Evolutionary conservation across 2,888 invertebrate genomes (phyloP).

Genomic region (Tanytarsus gracilentus): DNA sequence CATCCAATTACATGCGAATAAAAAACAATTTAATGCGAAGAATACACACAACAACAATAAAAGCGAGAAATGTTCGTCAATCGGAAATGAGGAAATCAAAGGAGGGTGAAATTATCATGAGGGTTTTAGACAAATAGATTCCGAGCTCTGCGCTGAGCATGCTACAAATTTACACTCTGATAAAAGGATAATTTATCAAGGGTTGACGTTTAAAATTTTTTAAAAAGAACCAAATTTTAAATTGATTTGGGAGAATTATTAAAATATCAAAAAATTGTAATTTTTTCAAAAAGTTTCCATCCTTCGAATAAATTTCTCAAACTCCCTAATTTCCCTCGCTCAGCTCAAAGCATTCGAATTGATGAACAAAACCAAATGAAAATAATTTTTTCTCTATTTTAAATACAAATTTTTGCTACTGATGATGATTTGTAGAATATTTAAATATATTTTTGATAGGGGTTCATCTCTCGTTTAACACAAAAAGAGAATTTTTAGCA

Average conservation of each 20-base stretch:
- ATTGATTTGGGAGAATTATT: too few relatives aligned
- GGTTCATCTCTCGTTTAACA: too few relatives aligned
- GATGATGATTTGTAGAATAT: too few relatives aligned
- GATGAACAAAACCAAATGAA: too few relatives aligned
- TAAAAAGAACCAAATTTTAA: not conserved
- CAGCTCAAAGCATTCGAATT: too few relatives aligned
- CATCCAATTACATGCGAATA: constrained; percentile 11
- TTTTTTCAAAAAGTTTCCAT: too few relatives aligned
- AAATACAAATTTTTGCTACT: too few relatives aligned
- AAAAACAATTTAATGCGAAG: constrained; percentile 9
- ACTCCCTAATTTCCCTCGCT: too few relatives aligned
- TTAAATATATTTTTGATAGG: too few relatives aligned
- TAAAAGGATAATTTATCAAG: not conserved
- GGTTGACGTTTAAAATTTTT: not conserved
- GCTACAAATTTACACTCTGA: not conserved
- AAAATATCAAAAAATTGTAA: too few relatives aligned
- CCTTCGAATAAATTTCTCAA: too few relatives aligned
- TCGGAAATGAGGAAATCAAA: not conserved
- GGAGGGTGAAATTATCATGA: not conserved
- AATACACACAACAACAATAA: not conserved
- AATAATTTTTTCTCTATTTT: too few relatives aligned
- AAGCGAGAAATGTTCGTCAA: not conserved
- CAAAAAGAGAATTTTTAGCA: not conserved
- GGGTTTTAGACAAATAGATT: not conserved
- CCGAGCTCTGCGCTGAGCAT: not conserved